A percentile compares a stretch with the other conserved stretches of the same genome.
phyloP scores from a whole-genome alignment of 2,888 invertebrate genomes.

The Epirrhoe tristata region DNA sequence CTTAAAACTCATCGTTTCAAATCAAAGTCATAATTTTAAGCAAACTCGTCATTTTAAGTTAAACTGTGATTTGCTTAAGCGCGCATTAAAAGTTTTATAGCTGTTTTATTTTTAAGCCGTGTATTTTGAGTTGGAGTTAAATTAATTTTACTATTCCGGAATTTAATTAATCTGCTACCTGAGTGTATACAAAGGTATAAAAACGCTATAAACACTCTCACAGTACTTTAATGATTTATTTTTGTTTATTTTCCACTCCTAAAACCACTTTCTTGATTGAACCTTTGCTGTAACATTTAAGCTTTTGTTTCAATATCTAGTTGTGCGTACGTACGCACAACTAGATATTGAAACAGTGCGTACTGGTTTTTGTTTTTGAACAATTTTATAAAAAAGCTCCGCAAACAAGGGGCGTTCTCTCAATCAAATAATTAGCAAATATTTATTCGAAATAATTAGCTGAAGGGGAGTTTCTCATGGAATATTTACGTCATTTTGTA shows the following conservation, averaged over 20 bases:
- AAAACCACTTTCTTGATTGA: neutral
- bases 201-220: too few relatives aligned
- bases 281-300: neutral
- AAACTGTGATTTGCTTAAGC: constrained; percentile 52
- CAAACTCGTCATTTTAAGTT: constrained; percentile 44
- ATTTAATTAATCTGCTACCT: constrained; percentile 7
- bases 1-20: constrained; percentile 33
- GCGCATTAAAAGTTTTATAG: constrained; percentile 58
- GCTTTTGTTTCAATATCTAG: neutral
- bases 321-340: constrained; percentile 11
- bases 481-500: constrained; percentile 41
- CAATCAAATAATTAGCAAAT: constrained; percentile 73
- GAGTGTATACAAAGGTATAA: neutral
- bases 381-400: constrained; percentile 27
- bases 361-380: constrained; percentile 3
- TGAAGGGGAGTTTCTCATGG: constrained; percentile 49
- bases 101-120: constrained; percentile 58
- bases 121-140: constrained; percentile 22
- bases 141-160: constrained; percentile 13
- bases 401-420: constrained; percentile 41
- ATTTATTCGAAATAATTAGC: constrained; percentile 66
- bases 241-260: neutral
- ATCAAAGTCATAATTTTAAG: constrained; percentile 31
- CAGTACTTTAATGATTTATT: too few relatives aligned
- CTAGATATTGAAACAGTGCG: neutral